Base-by-base conservation (phyloP, 92 coral and sea anemone species). In the Parazoanthus swiftii region DNA sequence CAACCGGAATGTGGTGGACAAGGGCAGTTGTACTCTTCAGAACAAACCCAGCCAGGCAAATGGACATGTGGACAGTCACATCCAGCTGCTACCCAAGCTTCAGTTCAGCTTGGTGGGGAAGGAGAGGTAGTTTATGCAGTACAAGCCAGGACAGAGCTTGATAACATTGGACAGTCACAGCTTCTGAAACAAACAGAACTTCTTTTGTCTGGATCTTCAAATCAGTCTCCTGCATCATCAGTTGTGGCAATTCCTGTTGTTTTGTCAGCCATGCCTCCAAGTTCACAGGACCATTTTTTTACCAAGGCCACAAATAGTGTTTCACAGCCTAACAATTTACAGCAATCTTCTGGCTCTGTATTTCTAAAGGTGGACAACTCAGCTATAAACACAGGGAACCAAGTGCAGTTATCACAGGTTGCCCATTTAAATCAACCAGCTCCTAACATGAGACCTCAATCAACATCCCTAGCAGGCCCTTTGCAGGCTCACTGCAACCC, bases 191-290 rank as follows among this genome's bases (percentile, higher is more conserved):
- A 72, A 72, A 72, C 39, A 72, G 76, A 72, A 33, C 16, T 29
- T 2, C 14, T 13, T 15, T 33, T n/a, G 38, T 33, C 76, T 26
- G 76, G 18, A 72, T 33, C 38, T 2, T 15, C 76, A 72, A 72
- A 72, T 72, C 42, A 33, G 11, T 72, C 38, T 72, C 6, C 76
- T 26, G 18, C 42, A 13, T 72, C 76, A 8, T 72, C 76, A 26
- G 18, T 72, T 20, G 35, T 29, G 76, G 76, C 76, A 13, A 37
- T 72, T 33, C 76, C 76, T 72, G 76, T 72, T 72, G 76, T 72
- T 6, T 35, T 72, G 38, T 72, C 76, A 10, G 76, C 13, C 26
- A 20, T 72, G 15, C 76, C 35, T 29, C 38, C 76, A 29, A 14
- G 18, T 29, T 33, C 35, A 8, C 76, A 72, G 76, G 20, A 3